Conservation (phyloP, 64 coral and sea anemone species). For the Pocillopora damicornis region DNA sequence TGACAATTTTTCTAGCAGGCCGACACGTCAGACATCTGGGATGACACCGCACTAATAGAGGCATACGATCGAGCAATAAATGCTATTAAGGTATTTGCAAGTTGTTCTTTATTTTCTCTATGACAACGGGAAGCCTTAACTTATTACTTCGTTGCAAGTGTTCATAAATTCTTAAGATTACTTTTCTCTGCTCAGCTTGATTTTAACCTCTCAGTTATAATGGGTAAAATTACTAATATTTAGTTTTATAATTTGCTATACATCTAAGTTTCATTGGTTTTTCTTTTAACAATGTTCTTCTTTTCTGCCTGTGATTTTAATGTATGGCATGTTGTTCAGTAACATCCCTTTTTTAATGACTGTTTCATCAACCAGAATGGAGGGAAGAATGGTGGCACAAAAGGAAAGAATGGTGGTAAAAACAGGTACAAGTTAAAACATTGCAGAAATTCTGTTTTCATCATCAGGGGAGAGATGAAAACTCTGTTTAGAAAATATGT, state of each 20-base stretch:
- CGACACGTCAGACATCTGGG: conserved; percentile 82
- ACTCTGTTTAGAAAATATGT: too few species aligned
- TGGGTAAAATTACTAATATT: too few species aligned
- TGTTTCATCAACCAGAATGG: conserved; percentile 12
- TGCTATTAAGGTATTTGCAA: conserved; percentile 75
- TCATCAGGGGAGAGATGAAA: too few species aligned
- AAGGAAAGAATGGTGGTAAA: conserved; percentile 35
- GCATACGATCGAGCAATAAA: conserved; percentile 95
- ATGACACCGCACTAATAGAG: conserved; percentile 93
- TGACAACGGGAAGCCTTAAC: neutral
- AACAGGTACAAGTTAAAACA: conserved; percentile 18
- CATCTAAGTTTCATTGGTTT: too few species aligned
- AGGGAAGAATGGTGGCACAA: conserved; percentile 42
- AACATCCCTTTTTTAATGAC: neutral
- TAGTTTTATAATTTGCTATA: too few species aligned
- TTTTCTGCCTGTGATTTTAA: too few species aligned
- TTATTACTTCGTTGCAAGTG: too few species aligned
- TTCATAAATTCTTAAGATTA: too few species aligned
- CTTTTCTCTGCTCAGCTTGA: too few species aligned
- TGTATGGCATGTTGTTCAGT: neutral
- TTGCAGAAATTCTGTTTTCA: too few species aligned
- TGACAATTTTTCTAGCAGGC: conserved; percentile 37
- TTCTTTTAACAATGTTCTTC: too few species aligned
- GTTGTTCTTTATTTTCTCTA: neutral
- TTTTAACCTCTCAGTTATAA: too few species aligned